Evolutionary conservation across 2,113 vertebrate genomes (phyloP).

Genomic region (Hemichromis elongatus): DNA sequence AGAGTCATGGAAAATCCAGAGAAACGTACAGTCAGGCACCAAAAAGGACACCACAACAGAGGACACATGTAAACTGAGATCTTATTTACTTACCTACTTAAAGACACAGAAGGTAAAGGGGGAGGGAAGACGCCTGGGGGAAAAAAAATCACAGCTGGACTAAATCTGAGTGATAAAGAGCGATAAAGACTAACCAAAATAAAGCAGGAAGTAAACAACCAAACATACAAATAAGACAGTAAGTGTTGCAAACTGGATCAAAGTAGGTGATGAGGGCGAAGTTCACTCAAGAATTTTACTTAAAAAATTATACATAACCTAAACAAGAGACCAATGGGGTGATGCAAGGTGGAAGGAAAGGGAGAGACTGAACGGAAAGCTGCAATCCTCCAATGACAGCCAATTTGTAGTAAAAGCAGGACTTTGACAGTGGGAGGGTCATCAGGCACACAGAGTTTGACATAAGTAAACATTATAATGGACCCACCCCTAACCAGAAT

Average conservation of each 20-base stretch:
- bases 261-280: not conserved
- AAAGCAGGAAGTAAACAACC: too few species aligned
- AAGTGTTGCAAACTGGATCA: not conserved
- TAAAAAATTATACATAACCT: too few species aligned
- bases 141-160: not conserved
- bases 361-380: not conserved
- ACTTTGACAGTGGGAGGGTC: not conserved
- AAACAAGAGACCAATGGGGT: not conserved
- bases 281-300: not conserved
- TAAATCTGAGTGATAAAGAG: not conserved
- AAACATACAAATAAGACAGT: too few species aligned
- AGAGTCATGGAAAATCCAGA: not conserved
- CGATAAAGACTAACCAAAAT: not conserved
- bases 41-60: not conserved
- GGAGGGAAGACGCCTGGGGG: not conserved
- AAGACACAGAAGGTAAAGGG: not conserved
- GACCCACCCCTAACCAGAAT: not conserved
- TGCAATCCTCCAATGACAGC: not conserved
- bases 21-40: not conserved
- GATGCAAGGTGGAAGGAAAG: not conserved
- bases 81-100: not conserved
- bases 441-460: not conserved
- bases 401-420: not conserved
- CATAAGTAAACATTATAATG: not conserved
- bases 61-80: not conserved